These are phyloP conservation scores for Phaethornis superciliosus DNA, from an alignment of 2,113 vertebrate genomes.

Conservation along the genomic window DNA sequence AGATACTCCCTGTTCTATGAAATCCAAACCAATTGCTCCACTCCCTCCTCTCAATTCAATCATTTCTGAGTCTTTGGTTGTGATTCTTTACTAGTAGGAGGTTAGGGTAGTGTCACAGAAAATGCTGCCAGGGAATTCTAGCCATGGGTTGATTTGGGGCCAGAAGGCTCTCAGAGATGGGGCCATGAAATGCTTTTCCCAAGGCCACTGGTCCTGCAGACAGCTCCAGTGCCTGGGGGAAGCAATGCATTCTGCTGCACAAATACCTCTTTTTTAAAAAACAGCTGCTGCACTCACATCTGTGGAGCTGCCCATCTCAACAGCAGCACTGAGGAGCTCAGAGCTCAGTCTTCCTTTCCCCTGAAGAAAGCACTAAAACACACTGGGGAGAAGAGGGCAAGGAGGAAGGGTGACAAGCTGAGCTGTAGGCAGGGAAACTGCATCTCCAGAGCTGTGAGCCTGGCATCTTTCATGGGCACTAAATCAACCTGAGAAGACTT, in stretches of 20 bases:
- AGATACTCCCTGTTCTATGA: neutral
- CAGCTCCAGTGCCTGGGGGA: neutral
- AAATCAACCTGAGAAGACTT: slow-evolving; percentile 25
- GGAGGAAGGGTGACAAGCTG: neutral
- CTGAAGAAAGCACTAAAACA: neutral
- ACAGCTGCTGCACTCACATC: neutral
- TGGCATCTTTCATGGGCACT: slow-evolving; percentile 22
- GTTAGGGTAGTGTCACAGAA: neutral
- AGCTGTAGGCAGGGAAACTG: neutral
- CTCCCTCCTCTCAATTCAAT: neutral
- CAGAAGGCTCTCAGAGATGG: neutral
- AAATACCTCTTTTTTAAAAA: neutral
- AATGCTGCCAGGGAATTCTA: neutral
- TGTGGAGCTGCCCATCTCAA: neutral
- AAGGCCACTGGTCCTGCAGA: neutral
- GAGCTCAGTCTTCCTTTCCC: neutral
- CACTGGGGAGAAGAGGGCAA: neutral
- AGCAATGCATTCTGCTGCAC: neutral
- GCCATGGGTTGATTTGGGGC: neutral
- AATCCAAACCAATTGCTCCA: neutral
- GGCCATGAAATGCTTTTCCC: neutral
- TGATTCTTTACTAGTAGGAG: neutral
- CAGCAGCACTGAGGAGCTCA: neutral
- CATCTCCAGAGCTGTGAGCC: neutral
- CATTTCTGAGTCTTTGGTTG: neutral